Percentiles rank a stretch among this genome's conserved stretches.
Conservation (phyloP, 2,113 vertebrate species). For the Hylia prasina region DNA sequence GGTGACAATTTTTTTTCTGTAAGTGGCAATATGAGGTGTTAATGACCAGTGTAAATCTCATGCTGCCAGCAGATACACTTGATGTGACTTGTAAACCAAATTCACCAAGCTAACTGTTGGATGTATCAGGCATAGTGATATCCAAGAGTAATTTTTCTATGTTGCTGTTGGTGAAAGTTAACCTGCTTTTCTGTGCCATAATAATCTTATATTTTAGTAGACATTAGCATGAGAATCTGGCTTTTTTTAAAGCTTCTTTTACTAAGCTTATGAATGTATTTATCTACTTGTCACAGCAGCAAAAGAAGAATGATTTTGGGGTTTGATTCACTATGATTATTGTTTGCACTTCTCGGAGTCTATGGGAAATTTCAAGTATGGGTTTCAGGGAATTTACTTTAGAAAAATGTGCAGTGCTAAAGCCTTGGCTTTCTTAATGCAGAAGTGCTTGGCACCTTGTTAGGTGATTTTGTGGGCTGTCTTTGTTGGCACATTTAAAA, state of each 20-base stretch:
- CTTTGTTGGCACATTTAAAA: neutral
- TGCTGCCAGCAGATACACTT: neutral
- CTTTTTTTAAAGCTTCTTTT: neutral
- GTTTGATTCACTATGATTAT: neutral
- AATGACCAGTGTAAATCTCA: neutral
- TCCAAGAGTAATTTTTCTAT: neutral
- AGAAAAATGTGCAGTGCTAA: neutral
- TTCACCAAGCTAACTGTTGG: neutral
- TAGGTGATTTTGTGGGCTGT: neutral
- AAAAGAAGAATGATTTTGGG: neutral
- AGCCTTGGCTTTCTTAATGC: neutral
- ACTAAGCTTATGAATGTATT: neutral
- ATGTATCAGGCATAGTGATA: neutral
- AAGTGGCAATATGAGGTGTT: neutral
- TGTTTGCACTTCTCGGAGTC: neutral
- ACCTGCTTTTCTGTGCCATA: neutral
- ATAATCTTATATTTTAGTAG: neutral
- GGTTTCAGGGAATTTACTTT: neutral
- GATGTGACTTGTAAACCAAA: neutral
- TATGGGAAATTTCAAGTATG: neutral
- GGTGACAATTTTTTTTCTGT: neutral
- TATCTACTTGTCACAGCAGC: neutral
- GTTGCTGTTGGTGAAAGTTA: slow-evolving; percentile 12
- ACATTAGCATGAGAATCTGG: neutral
- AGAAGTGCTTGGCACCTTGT: neutral